Evolutionary conservation across 2,113 vertebrate species (phyloP).

Genomic region (Cynoglossus semilaevis): DNA sequence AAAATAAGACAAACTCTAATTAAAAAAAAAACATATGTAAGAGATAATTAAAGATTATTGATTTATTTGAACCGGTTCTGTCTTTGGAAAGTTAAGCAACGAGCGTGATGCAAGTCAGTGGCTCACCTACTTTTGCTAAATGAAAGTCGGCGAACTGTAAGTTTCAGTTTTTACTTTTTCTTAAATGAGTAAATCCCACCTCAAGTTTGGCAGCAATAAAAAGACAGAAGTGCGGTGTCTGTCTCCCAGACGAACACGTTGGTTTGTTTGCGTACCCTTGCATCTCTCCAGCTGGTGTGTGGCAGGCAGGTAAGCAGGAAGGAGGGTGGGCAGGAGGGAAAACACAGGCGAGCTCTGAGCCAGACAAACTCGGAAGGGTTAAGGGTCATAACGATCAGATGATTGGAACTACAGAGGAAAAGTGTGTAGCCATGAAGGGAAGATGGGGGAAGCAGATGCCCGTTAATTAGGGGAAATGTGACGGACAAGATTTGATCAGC

Average conservation of each 20-base stretch:
- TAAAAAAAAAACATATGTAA: neutral
- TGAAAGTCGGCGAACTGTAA: slow-evolving; percentile 14
- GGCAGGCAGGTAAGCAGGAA: slow-evolving; percentile 33
- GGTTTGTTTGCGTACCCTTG: slow-evolving; percentile 53
- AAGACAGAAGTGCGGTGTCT: slow-evolving; percentile 21
- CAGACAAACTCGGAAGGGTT: slow-evolving; percentile 52
- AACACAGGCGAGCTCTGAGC: slow-evolving; percentile 17
- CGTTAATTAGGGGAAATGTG: slow-evolving; percentile 99
- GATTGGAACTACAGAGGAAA: slow-evolving; percentile 66
- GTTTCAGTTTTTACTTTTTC: slow-evolving; percentile 14
- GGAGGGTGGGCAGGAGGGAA: slow-evolving; percentile 20
- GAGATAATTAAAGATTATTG: too few species aligned
- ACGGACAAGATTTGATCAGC: slow-evolving; percentile 98
- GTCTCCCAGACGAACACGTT: slow-evolving; percentile 35
- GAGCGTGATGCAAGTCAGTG: neutral
- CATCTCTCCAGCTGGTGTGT: slow-evolving; percentile 38
- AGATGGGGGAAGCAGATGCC: slow-evolving; percentile 98
- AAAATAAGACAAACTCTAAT: neutral
- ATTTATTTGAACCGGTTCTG: slow-evolving; percentile 19
- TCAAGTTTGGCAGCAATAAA: slow-evolving; percentile 26
- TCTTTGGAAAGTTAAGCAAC: neutral
- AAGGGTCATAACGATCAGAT: slow-evolving; percentile 72
- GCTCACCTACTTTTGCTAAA: neutral
- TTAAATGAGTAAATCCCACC: slow-evolving; percentile 21
- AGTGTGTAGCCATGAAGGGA: slow-evolving; percentile 70